Base-by-base conservation (phyloP, 2,888 invertebrate genomes). In the Rapana venosa region DNA sequence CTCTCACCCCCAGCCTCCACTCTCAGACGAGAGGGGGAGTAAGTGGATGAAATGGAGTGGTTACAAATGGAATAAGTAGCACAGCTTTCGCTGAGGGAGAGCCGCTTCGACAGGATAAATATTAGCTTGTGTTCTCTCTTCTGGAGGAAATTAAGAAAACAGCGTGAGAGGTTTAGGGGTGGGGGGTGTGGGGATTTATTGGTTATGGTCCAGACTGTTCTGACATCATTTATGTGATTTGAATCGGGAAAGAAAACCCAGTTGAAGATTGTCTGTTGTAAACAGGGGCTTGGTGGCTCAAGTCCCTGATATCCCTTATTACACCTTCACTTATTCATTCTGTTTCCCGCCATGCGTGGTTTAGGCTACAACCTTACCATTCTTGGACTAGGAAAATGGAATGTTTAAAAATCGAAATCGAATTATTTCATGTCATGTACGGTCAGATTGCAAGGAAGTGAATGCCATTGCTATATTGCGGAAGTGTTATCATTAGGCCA, bases 1-100 rank as follows among this genome's bases (percentile, higher is more conserved):
- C 58, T 83, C 83, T 32, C 26, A 5, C 47, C 47, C 17, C 83
- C 47, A 22, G 17, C 47, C 47, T 22, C 47, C 83, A 22, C 84
- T 17, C 15, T 84, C 6, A 30, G 58, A 58, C 30, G 84, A 30
- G 84, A 58, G n/a, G 30, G 30, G 84, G 58, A 58, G 30, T 84
- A 58, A 84, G 84, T 84, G 84, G 84, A 84, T 56, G 84, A 84
- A 58, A 84, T 58, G 36, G 84, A 84, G 84, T 84, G 84, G 84
- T 30, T 84, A 84, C 84, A 84, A 84, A 84, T 84, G 84, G 84
- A 84, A 26, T 84, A 36, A 83, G 47, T 30, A 26, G 83, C 83
- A 26, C 84, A 58, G 84, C 84, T 84, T 84, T 84, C 30, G 58
- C 56, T 58, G 84, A 84, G 4, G 84, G 84, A 83, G 30, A 26